Conservation (phyloP, 2,888 invertebrate genomes). For the Steromphala cineraria region DNA sequence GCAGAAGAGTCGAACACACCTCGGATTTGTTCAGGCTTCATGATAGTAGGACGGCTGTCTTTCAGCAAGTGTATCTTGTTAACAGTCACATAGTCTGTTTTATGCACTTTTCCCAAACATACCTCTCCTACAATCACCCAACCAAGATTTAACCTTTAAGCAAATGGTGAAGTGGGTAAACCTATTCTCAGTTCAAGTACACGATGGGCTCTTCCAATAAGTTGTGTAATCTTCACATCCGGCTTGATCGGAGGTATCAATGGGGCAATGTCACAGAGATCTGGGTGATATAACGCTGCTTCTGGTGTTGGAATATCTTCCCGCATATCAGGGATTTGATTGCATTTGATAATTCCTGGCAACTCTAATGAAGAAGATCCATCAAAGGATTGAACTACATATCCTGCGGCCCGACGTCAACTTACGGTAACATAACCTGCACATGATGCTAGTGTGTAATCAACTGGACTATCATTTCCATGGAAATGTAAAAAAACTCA, state of each 20-base stretch:
- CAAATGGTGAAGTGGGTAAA: conserved; percentile 29
- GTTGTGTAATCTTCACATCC: conserved; percentile 11
- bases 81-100: conserved; percentile 15
- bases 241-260: conserved; percentile 27
- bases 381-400: conserved; percentile 27
- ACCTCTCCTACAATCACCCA: conserved; percentile 39
- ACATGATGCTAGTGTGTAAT: conserved; percentile 34
- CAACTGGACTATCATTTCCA: neutral
- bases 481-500: conserved; percentile 31
- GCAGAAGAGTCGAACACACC: conserved; percentile 37
- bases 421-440: conserved; percentile 22
- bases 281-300: conserved; percentile 22
- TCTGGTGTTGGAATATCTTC: conserved; percentile 38
- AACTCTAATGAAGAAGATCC: conserved; percentile 3
- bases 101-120: conserved; percentile 37
- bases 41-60: neutral
- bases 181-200: conserved; percentile 36
- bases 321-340: conserved; percentile 28
- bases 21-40: conserved; percentile 28
- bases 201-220: conserved; percentile 38
- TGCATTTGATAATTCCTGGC: conserved; percentile 34
- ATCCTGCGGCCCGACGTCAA: conserved; percentile 22
- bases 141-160: conserved; percentile 28
- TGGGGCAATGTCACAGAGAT: conserved; percentile 27
- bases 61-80: conserved; percentile 16